These are phyloP conservation scores for Drosophila mayaguana DNA, from an alignment of 2,888 invertebrate species.

Conservation along the genomic window DNA sequence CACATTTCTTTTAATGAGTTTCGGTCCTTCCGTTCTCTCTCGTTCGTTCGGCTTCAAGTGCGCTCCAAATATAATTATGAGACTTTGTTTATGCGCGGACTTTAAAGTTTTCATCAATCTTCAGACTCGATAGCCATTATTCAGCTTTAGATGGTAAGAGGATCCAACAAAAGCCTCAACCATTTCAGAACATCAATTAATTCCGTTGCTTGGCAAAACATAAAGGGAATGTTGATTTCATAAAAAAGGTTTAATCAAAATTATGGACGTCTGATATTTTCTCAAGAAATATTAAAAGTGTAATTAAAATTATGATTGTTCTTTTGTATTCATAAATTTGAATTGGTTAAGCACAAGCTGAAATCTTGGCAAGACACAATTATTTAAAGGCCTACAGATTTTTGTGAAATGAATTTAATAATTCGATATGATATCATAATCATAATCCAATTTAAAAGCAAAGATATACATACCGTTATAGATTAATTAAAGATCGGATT, in stretches of 20 bases:
- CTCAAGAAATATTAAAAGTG: background rate
- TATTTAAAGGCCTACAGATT: too few relatives aligned
- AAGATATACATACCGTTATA: background rate
- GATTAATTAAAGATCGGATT: too few relatives aligned
- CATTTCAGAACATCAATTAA: background rate
- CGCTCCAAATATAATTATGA: constrained; percentile 68
- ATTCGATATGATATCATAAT: background rate
- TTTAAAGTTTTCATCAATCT: constrained; percentile 42
- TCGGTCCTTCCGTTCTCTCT: constrained; percentile 42
- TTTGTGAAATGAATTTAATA: too few relatives aligned
- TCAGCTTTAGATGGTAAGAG: background rate
- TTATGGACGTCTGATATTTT: background rate
- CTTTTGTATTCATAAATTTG: background rate
- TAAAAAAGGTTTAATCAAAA: constrained; percentile 5
- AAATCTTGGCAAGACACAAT: too few relatives aligned
- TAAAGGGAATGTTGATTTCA: background rate
- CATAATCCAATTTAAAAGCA: too few relatives aligned
- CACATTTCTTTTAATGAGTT: constrained; percentile 71
- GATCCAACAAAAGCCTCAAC: background rate
- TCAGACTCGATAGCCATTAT: constrained; percentile 1
- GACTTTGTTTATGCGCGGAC: constrained; percentile 30
- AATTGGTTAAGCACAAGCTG: too few relatives aligned
- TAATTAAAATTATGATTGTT: background rate
- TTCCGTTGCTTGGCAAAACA: background rate
- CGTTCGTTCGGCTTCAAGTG: constrained; percentile 54